A percentile compares a stretch with the other conserved stretches of the same genome.
Conservation (phyloP, 1,140 invertebrate species). For the Drosophila nigrodunni region DNA sequence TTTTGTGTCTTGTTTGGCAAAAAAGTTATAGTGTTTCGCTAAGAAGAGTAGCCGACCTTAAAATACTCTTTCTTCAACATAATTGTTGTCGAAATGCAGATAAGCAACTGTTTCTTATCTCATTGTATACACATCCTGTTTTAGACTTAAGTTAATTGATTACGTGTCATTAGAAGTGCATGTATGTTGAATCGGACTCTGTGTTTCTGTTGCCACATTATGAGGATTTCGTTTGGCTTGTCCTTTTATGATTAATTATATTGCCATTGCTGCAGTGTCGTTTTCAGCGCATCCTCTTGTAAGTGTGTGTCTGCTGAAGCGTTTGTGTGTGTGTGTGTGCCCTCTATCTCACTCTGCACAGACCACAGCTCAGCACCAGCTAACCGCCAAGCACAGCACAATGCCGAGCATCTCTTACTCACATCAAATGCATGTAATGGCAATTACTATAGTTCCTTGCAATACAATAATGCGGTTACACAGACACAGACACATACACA, state of each 20-base stretch:
- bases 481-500: slow-evolving; percentile 3
- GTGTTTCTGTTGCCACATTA: slow-evolving; percentile 35
- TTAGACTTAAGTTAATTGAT: neutral
- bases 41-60: neutral
- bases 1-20: neutral
- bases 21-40: neutral
- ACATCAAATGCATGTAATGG: slow-evolving; percentile 42
- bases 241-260: slow-evolving; percentile 76
- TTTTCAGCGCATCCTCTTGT: slow-evolving; percentile 43
- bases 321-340: slow-evolving; percentile 18
- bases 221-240: slow-evolving; percentile 67
- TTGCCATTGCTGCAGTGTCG: slow-evolving; percentile 65
- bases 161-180: neutral
- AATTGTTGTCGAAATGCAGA: no score
- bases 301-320: slow-evolving; percentile 15
- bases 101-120: neutral
- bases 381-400: no score
- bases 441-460: slow-evolving; percentile 40
- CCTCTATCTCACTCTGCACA: neutral
- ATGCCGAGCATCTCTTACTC: slow-evolving; percentile 16
- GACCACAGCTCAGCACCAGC: no score
- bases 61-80: slow-evolving; percentile 1
- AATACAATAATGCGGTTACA: slow-evolving; percentile 46
- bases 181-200: slow-evolving; percentile 1
- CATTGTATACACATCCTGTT: neutral